A percentile compares a stretch with the other conserved stretches of the same genome.
These are phyloP conservation scores for Lydus trimaculatus DNA, from an alignment of 2,888 invertebrate species.

Conservation along the genomic window DNA sequence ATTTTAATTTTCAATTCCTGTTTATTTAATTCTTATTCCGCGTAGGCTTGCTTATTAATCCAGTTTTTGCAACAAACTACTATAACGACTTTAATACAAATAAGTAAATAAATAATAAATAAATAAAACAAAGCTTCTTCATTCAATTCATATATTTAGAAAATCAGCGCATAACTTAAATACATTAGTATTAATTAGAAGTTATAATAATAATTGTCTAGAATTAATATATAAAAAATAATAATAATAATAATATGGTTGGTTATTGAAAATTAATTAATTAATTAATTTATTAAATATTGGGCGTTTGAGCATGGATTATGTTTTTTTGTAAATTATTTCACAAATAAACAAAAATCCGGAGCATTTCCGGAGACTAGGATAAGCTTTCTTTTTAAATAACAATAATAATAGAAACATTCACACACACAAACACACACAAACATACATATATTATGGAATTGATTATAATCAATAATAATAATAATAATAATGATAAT, in stretches of 20 bases:
- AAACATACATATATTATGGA: slow-evolving; percentile 25
- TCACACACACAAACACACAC: slow-evolving; percentile 39
- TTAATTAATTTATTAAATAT: slow-evolving; percentile 9
- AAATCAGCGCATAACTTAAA: slow-evolving; percentile 34
- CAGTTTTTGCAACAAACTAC: too few species aligned
- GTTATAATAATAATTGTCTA: slow-evolving; percentile 37
- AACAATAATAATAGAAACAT: slow-evolving; percentile 37
- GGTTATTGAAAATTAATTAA: slow-evolving; percentile 39
- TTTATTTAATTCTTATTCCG: not conserved
- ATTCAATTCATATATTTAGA: slow-evolving; percentile 30
- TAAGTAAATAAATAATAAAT: not conserved
- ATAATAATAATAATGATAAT: slow-evolving; percentile 11
- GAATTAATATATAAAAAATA: slow-evolving; percentile 39
- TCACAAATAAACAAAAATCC: slow-evolving; percentile 42
- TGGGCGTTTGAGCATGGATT: slow-evolving; percentile 27
- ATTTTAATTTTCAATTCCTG: not conserved
- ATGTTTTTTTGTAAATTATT: slow-evolving; percentile 25
- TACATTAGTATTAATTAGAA: not conserved
- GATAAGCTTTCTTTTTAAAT: slow-evolving; percentile 57
- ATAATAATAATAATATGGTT: slow-evolving; percentile 41
- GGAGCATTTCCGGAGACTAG: slow-evolving; percentile 53
- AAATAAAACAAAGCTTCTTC: slow-evolving; percentile 12
- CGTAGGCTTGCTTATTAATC: too few species aligned
- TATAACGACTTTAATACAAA: too few species aligned
- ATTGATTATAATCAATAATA: slow-evolving; percentile 22